These are phyloP conservation scores for Zootermopsis nevadensis DNA, from an alignment of 2,888 invertebrate species.

Conservation along the genomic window DNA sequence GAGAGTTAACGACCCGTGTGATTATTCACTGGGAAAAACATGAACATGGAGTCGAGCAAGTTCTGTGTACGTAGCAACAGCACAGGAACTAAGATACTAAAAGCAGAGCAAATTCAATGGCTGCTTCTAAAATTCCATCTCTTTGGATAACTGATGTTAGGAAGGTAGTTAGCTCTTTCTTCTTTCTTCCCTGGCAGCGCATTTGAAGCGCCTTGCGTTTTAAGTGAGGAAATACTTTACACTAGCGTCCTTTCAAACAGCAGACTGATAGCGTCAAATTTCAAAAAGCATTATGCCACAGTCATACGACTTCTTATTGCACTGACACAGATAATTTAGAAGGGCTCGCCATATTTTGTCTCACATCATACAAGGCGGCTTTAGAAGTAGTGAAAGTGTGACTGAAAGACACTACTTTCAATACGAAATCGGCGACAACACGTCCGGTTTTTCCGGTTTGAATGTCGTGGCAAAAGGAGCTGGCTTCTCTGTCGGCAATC, in stretches of 20 bases:
- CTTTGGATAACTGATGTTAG: constrained; percentile 42
- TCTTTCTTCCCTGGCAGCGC: not conserved
- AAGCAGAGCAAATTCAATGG: constrained; percentile 37
- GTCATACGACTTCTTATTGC: not conserved
- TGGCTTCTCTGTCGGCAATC: too few species aligned
- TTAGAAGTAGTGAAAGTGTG: too few species aligned
- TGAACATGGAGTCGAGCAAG: constrained; percentile 35
- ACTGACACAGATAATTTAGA: not conserved
- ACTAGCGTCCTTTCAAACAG: not conserved
- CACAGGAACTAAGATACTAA: constrained; percentile 30
- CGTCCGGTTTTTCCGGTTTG: too few species aligned
- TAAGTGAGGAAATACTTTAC: constrained; percentile 20
- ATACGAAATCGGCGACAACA: too few species aligned
- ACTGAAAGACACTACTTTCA: too few species aligned
- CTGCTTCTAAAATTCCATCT: constrained; percentile 18
- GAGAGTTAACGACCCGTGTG: constrained; percentile 50
- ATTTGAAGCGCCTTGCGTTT: constrained; percentile 15
- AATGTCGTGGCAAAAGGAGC: too few species aligned
- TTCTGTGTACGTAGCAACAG: not conserved
- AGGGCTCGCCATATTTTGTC: not conserved
- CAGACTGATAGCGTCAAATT: not conserved
- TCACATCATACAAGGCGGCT: too few species aligned
- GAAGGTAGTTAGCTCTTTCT: constrained; percentile 34
- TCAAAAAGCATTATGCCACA: not conserved
- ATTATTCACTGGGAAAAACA: constrained; percentile 49